Evolutionary conservation across 1,140 invertebrate genomes (phyloP).

Genomic region (Monochamus saltuarius): DNA sequence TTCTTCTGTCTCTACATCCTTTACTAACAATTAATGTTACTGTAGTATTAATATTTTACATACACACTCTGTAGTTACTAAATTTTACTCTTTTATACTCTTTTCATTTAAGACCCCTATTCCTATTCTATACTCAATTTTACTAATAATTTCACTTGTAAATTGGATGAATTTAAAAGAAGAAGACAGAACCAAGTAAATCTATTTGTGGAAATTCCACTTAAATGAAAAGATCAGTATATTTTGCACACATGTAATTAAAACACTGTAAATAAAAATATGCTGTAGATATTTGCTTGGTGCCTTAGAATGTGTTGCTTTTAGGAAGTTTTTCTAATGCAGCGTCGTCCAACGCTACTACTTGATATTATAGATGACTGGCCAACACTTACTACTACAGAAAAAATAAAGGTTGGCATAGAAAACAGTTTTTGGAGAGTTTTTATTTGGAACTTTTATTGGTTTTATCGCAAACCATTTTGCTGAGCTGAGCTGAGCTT

Average conservation of each 20-base stretch:
- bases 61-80: conserved; percentile 22
- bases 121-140: conserved; percentile 1
- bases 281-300: conserved; percentile 30
- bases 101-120: conserved; percentile 29
- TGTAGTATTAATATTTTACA: conserved; percentile 23
- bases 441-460: no score
- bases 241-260: no score
- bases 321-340: conserved; percentile 66
- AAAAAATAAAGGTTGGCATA: conserved; percentile 46
- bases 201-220: conserved; percentile 4
- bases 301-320: conserved; percentile 45
- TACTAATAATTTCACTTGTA: no score
- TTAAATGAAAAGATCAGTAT: no score
- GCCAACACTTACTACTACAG: conserved; percentile 53
- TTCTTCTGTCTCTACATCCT: conserved; percentile 22
- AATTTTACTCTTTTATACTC: conserved; percentile 47
- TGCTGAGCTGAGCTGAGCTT: no score
- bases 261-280: background rate
- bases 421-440: background rate
- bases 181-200: no score
- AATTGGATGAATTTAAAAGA: no score
- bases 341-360: conserved; percentile 56
- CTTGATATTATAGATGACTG: conserved; percentile 57
- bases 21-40: conserved; percentile 27
- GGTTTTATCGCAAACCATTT: no score